A percentile compares a stretch with the other conserved stretches of the same genome.
These are phyloP conservation scores for Stegostoma tigrinum DNA, from an alignment of 2,113 vertebrate species.

Conservation along the genomic window DNA sequence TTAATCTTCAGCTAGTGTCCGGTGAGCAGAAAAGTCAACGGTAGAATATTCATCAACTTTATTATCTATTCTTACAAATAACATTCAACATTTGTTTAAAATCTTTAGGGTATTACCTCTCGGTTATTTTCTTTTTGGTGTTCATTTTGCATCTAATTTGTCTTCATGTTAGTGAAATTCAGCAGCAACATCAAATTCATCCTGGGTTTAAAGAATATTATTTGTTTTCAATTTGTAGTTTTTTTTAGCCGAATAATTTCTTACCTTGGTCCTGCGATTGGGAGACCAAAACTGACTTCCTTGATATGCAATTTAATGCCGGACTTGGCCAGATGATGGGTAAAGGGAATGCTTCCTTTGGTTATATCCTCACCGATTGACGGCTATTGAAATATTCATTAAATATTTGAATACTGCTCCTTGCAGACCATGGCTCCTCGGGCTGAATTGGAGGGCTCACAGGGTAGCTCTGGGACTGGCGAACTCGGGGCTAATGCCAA, in stretches of 20 bases:
- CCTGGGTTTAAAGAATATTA: background rate
- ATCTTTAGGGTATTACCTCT: background rate
- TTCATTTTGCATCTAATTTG: background rate
- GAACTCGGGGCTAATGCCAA: slow-evolving; percentile 38
- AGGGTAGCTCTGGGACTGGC: slow-evolving; percentile 47
- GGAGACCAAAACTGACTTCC: background rate
- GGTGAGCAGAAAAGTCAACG: background rate
- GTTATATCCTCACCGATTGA: too few relatives aligned
- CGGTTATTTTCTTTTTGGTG: background rate
- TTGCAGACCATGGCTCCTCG: slow-evolving; percentile 77
- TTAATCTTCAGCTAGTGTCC: slow-evolving; percentile 1
- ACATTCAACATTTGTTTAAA: background rate
- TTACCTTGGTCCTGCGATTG: background rate
- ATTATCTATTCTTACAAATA: background rate
- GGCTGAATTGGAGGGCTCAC: slow-evolving; percentile 61
- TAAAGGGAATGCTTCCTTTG: background rate
- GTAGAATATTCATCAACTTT: background rate
- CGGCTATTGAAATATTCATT: background rate
- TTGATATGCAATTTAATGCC: slow-evolving; percentile 15
- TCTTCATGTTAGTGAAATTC: background rate
- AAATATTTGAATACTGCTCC: background rate
- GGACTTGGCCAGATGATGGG: background rate
- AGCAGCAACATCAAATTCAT: background rate
- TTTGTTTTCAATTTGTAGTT: background rate
- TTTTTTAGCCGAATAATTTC: background rate